Evolutionary conservation across 2,888 invertebrate genomes (phyloP), one percentile per base, ranked within the genome.

Genomic region (Drosophila cracens): DNA sequence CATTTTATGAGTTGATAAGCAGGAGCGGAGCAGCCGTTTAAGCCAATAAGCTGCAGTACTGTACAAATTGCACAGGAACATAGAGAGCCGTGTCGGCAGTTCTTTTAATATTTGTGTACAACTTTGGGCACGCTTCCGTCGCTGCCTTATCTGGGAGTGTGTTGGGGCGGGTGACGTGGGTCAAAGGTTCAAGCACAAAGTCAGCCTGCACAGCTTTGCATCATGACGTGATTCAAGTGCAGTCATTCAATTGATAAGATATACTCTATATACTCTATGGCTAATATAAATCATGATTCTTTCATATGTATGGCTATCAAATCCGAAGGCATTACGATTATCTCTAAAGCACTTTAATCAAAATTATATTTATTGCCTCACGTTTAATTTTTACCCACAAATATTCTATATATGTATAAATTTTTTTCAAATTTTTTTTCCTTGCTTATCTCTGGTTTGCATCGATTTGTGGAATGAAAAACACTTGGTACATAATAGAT

Each of bases 1-100:
- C 53, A 31, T 60, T 83, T 83, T 85, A 85, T 66, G 80, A 65
- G 65, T 67, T 81, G 81, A 89, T 83, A 86, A 89, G 72, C 69
- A 61, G 49, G 48, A 60, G 61, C 62, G 57, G 49, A 75, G 70
- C 82, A 69, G 71, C 70, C 70, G 74, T 69, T 74, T 56, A 56
- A 53, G 66, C 61, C 70, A 61, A 86, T 78, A 85, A 82, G 72
- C 61, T 70, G 76, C 68, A 64, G 54, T 51, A 49, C 3, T 49
- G 33, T 56, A 54, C 61, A 34, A 33, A n/a, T 49, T 21, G 16
- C 25, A 46, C 25, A 25, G 8, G 16, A 16, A 8, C 46, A 21
- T 25, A 16, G 7, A 7, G 1, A 8, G 25, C 51, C 27, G 6
- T 43, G 62, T 64, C 78, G 82, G 82, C 82, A 71, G 65, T 65